Evolutionary conservation across 35 echinoderm and acorn worm genomes (phyloP).

Genomic region (Lytechinus pictus): DNA sequence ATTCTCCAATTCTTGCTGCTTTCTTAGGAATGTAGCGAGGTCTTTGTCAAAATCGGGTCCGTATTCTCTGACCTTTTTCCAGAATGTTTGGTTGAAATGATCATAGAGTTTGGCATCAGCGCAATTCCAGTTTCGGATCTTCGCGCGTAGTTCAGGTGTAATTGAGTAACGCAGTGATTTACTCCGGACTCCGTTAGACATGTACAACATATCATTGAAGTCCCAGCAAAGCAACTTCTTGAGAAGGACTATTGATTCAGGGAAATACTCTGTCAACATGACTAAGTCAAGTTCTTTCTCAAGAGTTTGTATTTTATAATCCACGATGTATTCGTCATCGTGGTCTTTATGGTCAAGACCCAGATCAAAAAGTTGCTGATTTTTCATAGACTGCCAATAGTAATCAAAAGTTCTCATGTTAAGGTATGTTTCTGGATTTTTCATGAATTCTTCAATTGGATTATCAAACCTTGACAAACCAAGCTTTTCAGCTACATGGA

Average conservation of each 20-base stretch:
- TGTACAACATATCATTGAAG: slow-evolving; percentile 85
- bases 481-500: slow-evolving; percentile 55
- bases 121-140: slow-evolving; percentile 53
- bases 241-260: slow-evolving; percentile 79
- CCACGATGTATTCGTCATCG: slow-evolving; percentile 31
- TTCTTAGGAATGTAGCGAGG: slow-evolving; percentile 36
- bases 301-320: slow-evolving; percentile 48
- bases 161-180: slow-evolving; percentile 15
- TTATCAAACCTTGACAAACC: slow-evolving; percentile 34
- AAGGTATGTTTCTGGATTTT: slow-evolving; percentile 31
- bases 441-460: slow-evolving; percentile 72
- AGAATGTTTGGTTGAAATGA: slow-evolving; percentile 71
- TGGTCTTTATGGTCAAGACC: slow-evolving; percentile 63
- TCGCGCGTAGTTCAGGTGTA: neutral
- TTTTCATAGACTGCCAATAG: slow-evolving; percentile 47
- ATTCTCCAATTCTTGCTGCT: neutral
- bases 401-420: slow-evolving; percentile 30
- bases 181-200: slow-evolving; percentile 63
- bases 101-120: slow-evolving; percentile 67
- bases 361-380: slow-evolving; percentile 75
- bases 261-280: slow-evolving; percentile 80
- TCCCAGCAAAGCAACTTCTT: slow-evolving; percentile 77
- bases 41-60: slow-evolving; percentile 57
- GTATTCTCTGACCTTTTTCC: slow-evolving; percentile 59
- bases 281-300: slow-evolving; percentile 74